phyloP scores from a whole-genome alignment of 2,797 vertebrate genomes.

The Neomorphus geoffroyi region DNA sequence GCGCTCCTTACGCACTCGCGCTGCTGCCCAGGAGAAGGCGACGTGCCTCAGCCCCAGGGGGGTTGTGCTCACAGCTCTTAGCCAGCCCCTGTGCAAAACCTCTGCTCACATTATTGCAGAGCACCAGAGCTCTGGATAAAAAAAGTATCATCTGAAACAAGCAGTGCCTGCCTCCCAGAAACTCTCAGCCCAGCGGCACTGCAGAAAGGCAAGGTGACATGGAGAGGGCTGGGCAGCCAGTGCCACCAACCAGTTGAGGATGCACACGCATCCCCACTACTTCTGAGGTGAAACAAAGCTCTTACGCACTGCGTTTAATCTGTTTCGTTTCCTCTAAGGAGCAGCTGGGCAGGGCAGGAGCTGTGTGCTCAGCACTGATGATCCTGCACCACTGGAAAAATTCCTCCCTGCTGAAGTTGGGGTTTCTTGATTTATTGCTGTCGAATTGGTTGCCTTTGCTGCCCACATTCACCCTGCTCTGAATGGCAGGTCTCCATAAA shows the following conservation, averaged over 20 bases:
- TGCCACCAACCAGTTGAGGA: not conserved
- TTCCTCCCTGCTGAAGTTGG: not conserved
- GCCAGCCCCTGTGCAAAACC: not conserved
- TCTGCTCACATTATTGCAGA: not conserved
- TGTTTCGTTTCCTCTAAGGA: not conserved
- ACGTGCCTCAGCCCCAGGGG: not conserved
- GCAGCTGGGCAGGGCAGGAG: not conserved
- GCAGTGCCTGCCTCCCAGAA: not conserved
- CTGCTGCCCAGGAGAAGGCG: not conserved
- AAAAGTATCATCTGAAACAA: not conserved
- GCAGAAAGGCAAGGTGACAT: not conserved
- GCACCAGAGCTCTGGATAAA: not conserved
- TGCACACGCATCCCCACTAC: too few species aligned
- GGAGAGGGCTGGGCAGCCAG: not conserved
- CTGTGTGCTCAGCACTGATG: not conserved
- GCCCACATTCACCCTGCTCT: too few species aligned
- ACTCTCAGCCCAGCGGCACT: not conserved
- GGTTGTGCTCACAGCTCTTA: not conserved
- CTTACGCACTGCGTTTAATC: not conserved
- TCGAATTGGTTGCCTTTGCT: not conserved
- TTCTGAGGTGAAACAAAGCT: not conserved
- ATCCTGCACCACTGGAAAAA: not conserved
- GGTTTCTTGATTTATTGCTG: not conserved
- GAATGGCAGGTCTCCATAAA: not conserved
- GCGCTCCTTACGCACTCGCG: not conserved